Evolutionary conservation across 2,888 invertebrate species (phyloP), one percentile per base, ranked within the genome.

Genomic region (Didymodactylos carnosus): DNA sequence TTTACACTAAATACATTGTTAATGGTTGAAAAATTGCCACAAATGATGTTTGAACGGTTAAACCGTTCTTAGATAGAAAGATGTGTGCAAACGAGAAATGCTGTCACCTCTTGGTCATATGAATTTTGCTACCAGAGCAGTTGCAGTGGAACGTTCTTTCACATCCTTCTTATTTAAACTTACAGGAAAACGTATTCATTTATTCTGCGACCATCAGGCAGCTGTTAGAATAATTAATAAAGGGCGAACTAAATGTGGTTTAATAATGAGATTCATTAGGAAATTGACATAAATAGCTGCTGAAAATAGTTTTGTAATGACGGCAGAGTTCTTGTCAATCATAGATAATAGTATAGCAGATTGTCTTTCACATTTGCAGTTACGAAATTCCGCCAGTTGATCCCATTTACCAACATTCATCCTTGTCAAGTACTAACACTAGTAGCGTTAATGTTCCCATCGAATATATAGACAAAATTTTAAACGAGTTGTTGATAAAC

Each of bases 161-260:
- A n/a, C n/a, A n/a, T 8, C 19, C 3, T 43, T 14, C 16, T 14
- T 14, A 19, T 43, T 19, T 43, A 14, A 8, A 3, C 75, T 75
- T 75, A 27, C 40, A 25, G 23, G 39, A 8, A 75, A 76, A 39
- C 71, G 75, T 46, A 75, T 76, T 19, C n/a, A 71, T 16, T 76
- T 76, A 39, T 62, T 75, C 39, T 75, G 75, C 72, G 75, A 76
- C 71, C 75, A 75, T 69, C 23, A n/a, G 19, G 76, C 73, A 2
- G 75, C 75, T 1, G 76, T 75, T 10, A 13, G 29, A 10, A 73
- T 76, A 69, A 19, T 76, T n/a, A 72, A 70, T 19, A 76, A 73
- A 35, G 76, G 76, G 16, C 27, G 75, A 27, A 73, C 76, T 7
- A 75, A 75, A 71, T 19, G 43, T 19, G 14, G 16, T 8, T 8